These are phyloP conservation scores for Carlito syrichta DNA, from an alignment of 2,113 vertebrate species.

Conservation along the genomic window DNA sequence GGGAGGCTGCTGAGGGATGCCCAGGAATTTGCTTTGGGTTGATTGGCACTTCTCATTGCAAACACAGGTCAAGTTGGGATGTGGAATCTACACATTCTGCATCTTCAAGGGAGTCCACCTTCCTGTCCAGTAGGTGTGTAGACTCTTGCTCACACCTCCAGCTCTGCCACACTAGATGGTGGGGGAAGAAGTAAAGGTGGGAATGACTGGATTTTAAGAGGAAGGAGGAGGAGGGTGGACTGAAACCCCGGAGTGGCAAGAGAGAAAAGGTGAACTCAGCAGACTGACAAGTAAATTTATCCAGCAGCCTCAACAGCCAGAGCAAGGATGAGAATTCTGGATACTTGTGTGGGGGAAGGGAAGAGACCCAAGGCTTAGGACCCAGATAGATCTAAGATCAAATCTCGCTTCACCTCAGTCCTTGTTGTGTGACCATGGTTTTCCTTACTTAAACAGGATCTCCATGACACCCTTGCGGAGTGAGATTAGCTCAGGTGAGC, in stretches of 20 bases:
- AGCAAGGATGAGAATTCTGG: neutral
- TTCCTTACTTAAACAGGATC: neutral
- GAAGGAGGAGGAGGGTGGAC: neutral
- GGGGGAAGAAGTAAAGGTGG: too few relatives aligned
- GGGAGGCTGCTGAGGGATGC: too few relatives aligned
- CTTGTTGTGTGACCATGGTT: neutral
- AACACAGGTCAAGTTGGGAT: too few relatives aligned
- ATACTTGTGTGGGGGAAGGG: neutral
- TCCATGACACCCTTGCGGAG: fast-evolving
- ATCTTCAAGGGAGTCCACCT: too few relatives aligned
- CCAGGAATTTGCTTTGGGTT: too few relatives aligned
- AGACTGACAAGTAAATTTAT: neutral
- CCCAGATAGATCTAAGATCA: neutral
- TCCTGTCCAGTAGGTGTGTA: too few relatives aligned
- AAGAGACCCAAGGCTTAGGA: neutral
- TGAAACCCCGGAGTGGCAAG: neutral
- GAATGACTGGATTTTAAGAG: neutral
- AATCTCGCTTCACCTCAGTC: neutral
- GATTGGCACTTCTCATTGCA: too few relatives aligned
- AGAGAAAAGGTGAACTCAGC: neutral
- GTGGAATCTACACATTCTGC: too few relatives aligned
- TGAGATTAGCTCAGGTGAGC: neutral
- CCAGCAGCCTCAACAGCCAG: too few relatives aligned
- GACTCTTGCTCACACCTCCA: too few relatives aligned
- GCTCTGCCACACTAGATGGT: too few relatives aligned